Conservation (phyloP, 2,797 vertebrate genomes). For the Chelon auratus region DNA sequence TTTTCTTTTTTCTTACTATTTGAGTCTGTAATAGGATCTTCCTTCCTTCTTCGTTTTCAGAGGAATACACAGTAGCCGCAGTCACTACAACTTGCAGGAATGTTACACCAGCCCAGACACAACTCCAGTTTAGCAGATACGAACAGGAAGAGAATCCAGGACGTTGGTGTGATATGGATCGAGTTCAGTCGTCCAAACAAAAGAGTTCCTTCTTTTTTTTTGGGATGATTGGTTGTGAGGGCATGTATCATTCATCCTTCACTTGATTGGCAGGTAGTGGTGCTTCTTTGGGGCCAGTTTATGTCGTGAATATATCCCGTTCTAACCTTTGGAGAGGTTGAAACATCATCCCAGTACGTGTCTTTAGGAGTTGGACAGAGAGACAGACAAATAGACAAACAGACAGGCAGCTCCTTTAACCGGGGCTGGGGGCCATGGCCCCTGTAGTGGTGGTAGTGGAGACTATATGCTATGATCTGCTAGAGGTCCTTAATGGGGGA, state of each 20-base stretch:
- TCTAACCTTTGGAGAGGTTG: slow-evolving; percentile 53
- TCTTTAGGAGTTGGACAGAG: slow-evolving; percentile 71
- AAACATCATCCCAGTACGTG: slow-evolving; percentile 54
- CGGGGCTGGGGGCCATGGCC: slow-evolving; percentile 39
- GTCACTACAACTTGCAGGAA: slow-evolving; percentile 84
- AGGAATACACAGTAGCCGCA: slow-evolving; percentile 82
- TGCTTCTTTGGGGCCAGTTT: slow-evolving; percentile 65
- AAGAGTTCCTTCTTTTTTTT: slow-evolving; percentile 49
- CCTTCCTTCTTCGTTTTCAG: slow-evolving; percentile 69
- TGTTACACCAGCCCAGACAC: slow-evolving; percentile 78
- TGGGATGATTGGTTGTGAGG: slow-evolving; percentile 62
- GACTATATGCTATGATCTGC: slow-evolving; percentile 76
- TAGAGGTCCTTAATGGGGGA: slow-evolving; percentile 73
- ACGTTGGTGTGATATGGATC: slow-evolving; percentile 74
- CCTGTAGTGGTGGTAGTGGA: slow-evolving; percentile 60
- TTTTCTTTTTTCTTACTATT: slow-evolving; percentile 40
- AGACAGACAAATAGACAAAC: slow-evolving; percentile 68
- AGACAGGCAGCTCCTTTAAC: slow-evolving; percentile 66
- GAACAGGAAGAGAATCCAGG: slow-evolving; percentile 75
- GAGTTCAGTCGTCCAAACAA: slow-evolving; percentile 74
- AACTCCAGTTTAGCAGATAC: slow-evolving; percentile 80
- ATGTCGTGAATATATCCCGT: slow-evolving; percentile 63
- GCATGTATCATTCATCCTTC: slow-evolving; percentile 81
- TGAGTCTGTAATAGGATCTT: slow-evolving; percentile 75
- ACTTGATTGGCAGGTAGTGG: slow-evolving; percentile 81